phyloP scores from a whole-genome alignment of 23 tunicate species.

The Corella eumyota region DNA sequence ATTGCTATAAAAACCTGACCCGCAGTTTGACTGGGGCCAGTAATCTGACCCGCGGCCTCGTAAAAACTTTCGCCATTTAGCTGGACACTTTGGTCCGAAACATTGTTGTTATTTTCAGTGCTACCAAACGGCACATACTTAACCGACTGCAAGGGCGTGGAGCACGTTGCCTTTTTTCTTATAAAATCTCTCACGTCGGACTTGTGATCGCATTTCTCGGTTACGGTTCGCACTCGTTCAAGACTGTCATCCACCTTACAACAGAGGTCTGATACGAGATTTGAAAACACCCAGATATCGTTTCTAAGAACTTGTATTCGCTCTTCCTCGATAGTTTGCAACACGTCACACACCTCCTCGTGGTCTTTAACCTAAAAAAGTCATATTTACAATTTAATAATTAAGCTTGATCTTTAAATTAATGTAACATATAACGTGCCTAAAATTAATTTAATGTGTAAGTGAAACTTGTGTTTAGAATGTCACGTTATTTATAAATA shows the following conservation, averaged over 20 bases:
- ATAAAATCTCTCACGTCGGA: slow-evolving; percentile 54
- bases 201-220: slow-evolving; percentile 49
- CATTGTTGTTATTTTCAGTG: not conserved
- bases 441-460: too few species aligned
- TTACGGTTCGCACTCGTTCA: slow-evolving; percentile 38
- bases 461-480: too few species aligned
- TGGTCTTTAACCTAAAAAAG: slow-evolving; percentile 55
- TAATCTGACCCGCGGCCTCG: not conserved
- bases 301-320: slow-evolving; percentile 44
- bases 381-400: not conserved
- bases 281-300: slow-evolving; percentile 55
- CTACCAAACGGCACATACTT: slow-evolving; percentile 35
- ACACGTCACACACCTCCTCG: slow-evolving; percentile 22
- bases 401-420: too few species aligned
- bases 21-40: not conserved
- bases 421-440: too few species aligned
- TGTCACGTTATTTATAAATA: too few species aligned
- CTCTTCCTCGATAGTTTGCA: slow-evolving; percentile 67
- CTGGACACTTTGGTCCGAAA: not conserved
- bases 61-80: not conserved
- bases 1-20: slow-evolving; percentile 10
- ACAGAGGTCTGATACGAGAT: slow-evolving; percentile 65
- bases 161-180: slow-evolving; percentile 24
- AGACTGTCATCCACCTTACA: slow-evolving; percentile 54
- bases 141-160: slow-evolving; percentile 28